These are phyloP conservation scores for Drosophila lacertosa DNA, from an alignment of 1,140 invertebrate genomes.

Conservation along the genomic window DNA sequence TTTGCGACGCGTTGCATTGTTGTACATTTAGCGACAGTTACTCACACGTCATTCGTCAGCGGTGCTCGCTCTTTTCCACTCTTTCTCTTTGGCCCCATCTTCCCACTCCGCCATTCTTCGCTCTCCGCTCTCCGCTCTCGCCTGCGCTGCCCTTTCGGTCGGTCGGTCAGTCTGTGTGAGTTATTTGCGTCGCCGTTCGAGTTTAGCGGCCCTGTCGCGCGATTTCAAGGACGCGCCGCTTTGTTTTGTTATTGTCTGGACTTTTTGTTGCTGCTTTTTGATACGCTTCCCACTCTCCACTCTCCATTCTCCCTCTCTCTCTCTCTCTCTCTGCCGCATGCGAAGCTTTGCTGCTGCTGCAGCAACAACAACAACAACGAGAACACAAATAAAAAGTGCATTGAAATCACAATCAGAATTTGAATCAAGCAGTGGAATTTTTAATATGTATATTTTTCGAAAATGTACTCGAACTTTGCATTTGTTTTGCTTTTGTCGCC, in stretches of 20 bases:
- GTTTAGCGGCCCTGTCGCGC: slow-evolving; percentile 72
- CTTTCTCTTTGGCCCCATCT: slow-evolving; percentile 5
- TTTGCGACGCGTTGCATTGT: slow-evolving; percentile 1
- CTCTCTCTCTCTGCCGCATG: slow-evolving; percentile 5
- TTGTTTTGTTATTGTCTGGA: slow-evolving; percentile 80
- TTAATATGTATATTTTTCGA: slow-evolving; percentile 31
- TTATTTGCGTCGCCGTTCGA: slow-evolving; percentile 48
- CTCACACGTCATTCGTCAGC: slow-evolving; percentile 18
- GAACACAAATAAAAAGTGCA: too few relatives aligned
- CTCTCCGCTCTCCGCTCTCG: slow-evolving; percentile 20
- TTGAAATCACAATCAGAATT: slow-evolving; percentile 57
- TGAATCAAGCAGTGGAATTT: slow-evolving; percentile 56
- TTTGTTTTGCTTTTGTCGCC: slow-evolving; percentile 39
- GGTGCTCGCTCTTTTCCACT: background rate
- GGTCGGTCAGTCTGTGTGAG: slow-evolving; percentile 42
- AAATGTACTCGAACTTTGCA: slow-evolving; percentile 61
- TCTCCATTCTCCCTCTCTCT: slow-evolving; percentile 16
- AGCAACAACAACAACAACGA: slow-evolving; percentile 18
- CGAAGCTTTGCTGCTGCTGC: slow-evolving; percentile 28
- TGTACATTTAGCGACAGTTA: slow-evolving; percentile 24
- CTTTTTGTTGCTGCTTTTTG: slow-evolving; percentile 33
- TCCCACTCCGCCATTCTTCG: slow-evolving; percentile 12
- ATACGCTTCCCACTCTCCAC: slow-evolving; percentile 12
- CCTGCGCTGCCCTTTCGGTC: slow-evolving; percentile 33
- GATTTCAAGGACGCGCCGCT: slow-evolving; percentile 69